These are phyloP conservation scores for Phallusia fumigata DNA, from an alignment of 23 tunicate genomes.

Conservation along the genomic window DNA sequence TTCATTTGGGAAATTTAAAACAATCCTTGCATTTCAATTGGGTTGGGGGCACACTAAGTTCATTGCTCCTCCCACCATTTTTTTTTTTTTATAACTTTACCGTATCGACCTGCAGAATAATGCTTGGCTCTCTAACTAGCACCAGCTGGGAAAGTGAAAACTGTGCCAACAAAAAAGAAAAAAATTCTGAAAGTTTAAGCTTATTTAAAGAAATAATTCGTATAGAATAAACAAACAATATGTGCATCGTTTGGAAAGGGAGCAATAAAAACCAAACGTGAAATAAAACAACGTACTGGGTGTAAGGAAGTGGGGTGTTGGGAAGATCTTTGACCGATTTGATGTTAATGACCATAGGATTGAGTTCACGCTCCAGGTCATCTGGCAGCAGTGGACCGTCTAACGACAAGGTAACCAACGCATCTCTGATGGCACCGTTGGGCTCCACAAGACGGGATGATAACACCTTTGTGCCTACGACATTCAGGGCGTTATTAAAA, in stretches of 20 bases:
- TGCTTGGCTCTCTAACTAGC: no score
- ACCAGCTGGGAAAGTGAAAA: neutral
- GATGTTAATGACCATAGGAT: conserved; percentile 76
- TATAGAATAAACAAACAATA: no score
- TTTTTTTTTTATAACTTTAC: no score
- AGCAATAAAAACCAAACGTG: neutral
- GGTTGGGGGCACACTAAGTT: no score
- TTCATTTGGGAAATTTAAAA: no score
- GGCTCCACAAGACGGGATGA: conserved; percentile 58
- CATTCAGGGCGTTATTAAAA: no score
- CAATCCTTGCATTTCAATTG: no score
- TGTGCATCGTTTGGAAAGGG: no score
- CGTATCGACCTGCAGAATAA: no score
- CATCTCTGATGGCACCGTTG: conserved; percentile 54
- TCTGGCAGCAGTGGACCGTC: conserved; percentile 65
- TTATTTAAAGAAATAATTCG: no score
- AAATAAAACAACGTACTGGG: conserved; percentile 13
- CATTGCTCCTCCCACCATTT: no score
- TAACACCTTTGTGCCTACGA: conserved; percentile 46
- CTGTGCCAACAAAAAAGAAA: neutral
- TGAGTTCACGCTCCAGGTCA: conserved; percentile 43
- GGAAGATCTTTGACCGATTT: conserved; percentile 83
- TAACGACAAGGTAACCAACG: conserved; percentile 50
- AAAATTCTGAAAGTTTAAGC: neutral
- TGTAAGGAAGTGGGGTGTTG: conserved; percentile 50